Evolutionary conservation across 2,888 invertebrate species (phyloP), one percentile per base, ranked within the genome.

Genomic region (Scaptomyza polygonia): DNA sequence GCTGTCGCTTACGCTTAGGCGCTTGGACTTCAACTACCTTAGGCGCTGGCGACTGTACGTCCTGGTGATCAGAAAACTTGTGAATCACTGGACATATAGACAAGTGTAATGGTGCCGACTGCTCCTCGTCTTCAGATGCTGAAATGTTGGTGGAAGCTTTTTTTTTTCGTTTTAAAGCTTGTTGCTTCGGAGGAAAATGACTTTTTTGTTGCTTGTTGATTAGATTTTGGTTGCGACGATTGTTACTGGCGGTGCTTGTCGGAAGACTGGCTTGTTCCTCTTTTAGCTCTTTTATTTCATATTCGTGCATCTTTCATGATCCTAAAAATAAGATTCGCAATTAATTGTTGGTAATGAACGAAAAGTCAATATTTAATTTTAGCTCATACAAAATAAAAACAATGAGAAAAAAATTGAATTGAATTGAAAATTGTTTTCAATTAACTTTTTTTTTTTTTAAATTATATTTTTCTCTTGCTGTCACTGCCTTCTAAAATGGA

Each of bases 241-340:
- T 56, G 45, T 27, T 56, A 58, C 40, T 47, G 63, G 40, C 67
- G 43, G 54, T 45, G 53, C 48, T 79, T 58, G 53, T 57, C 79
- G 90, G 91, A 91, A 91, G 91, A 87, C 88, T 75, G 79, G 76
- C 80, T 83, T 86, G 86, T 86, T 90, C 90, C 88, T 90, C 89
- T 81, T 86, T 88, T 72, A 84, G 77, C 87, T 85, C 87, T 78
- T 79, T 80, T 88, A 80, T 88, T 79, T 86, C 90, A 90, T 90
- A 86, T 90, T 89, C 91, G 86, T 83, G 91, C 91, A 91, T 91
- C 89, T 92, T 92, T 91, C 82, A 87, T 83, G 76, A 87, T 83
- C 82, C 82, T 83, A 67, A n/a, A 78, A 82, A 66, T 21, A 6
- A 6, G 0, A 5, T 34, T 12, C 29, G 1, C 4, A 40, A 52